Base-by-base conservation (phyloP, 2,888 invertebrate species). In the Eulithis prunata region DNA sequence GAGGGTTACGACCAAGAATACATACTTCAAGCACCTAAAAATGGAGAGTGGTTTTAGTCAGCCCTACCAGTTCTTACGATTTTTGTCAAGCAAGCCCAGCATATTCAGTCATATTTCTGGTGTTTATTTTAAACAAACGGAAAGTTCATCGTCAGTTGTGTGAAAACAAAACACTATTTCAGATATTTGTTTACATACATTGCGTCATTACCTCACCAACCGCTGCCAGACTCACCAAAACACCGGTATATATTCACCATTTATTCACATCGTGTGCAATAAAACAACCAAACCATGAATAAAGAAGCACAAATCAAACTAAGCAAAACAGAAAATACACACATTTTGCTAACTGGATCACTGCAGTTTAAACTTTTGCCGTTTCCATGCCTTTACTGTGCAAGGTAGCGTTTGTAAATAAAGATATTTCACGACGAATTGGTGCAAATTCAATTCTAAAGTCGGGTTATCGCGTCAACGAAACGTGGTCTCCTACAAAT, bases 391-490 rank as follows among this genome's bases (percentile, higher is more conserved):
- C 10, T 11, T 8, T 41, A 53, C 53, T 38, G 54, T 57, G 56
- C 56, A 64, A 62, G 49, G 49, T 49, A 49, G 51, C 55, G 64
- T 53, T 73, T 68, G 66, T 59, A 70, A 71, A 72, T 58, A 58
- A 54, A 62, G 36, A 64, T 76, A 73, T 78, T 77, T 72, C 61
- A 64, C 62, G 54, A 75, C 57, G 71, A 75, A 75, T 71, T 73
- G 63, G 71, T 75, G 77, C 45, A 76, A 80, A 81, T 81, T 77
- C 74, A 78, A 79, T 78, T 75, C 68, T 61, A 49, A 58, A 61
- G 55, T 62, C 80, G 81, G 86, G 85, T 86, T 88, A 87, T 82
- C 79, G 78, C 78, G 85, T 82, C 82, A 82, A 86, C 86, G 81
- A 77, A 80, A 84, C 83, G 81, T 80, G 78, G 80, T 73, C 71